Conservation (phyloP, 1,140 invertebrate species). For the Cydia strobilella region DNA sequence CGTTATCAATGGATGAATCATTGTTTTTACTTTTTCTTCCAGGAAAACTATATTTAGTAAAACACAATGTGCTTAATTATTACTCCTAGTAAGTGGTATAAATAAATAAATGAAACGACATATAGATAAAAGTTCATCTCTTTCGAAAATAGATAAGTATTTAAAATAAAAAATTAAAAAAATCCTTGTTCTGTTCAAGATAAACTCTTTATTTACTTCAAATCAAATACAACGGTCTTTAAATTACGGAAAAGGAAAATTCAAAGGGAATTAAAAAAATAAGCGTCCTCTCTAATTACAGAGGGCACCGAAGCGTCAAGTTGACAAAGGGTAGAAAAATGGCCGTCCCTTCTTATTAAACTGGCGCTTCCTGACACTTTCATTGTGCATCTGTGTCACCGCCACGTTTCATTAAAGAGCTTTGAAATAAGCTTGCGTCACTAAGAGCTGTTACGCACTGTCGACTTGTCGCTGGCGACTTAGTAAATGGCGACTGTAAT, state of each 20-base stretch:
- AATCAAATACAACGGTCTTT: slow-evolving; percentile 4
- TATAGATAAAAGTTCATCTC: too few species aligned
- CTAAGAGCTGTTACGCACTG: too few species aligned
- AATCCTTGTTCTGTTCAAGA: neutral
- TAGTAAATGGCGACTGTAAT: too few species aligned
- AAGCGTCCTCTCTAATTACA: slow-evolving; percentile 16
- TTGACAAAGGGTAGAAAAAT: slow-evolving; percentile 28
- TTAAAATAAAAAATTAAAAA: neutral
- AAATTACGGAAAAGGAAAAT: neutral
- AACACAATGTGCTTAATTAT: too few species aligned
- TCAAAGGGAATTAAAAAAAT: slow-evolving; percentile 16
- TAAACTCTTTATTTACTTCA: neutral
- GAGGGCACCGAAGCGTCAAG: slow-evolving; percentile 9
- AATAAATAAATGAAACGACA: too few species aligned
- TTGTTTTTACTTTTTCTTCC: too few species aligned
- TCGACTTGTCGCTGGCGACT: too few species aligned
- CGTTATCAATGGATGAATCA: too few species aligned
- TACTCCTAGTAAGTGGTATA: too few species aligned
- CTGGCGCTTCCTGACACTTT: neutral
- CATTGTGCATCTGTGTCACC: slow-evolving; percentile 7
- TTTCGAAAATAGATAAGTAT: neutral
- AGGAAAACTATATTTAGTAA: too few species aligned
- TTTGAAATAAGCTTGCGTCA: neutral
- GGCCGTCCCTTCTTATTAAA: slow-evolving; percentile 14
- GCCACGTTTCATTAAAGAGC: slow-evolving; percentile 1